phyloP scores from a whole-genome alignment of 2,797 vertebrate species.

The Labeo calbasu region DNA sequence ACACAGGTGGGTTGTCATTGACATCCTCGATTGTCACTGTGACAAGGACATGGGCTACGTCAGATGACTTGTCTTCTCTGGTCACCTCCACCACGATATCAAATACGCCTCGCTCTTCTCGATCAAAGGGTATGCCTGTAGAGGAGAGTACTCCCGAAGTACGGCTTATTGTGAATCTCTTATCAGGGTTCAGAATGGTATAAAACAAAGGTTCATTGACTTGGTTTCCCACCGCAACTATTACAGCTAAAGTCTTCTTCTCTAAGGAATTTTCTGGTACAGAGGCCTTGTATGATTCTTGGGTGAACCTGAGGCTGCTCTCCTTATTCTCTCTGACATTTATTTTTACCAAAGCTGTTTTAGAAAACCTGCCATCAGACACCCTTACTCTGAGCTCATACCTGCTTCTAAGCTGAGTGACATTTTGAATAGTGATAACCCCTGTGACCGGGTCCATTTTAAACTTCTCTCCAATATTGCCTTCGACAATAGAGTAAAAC shows the following conservation, averaged over 20 bases:
- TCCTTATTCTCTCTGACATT: conserved; percentile 91
- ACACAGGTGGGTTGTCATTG: conserved; percentile 92
- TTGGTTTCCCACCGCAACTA: conserved; percentile 90
- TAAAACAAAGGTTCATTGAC: conserved; percentile 95
- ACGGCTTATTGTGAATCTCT: conserved; percentile 88
- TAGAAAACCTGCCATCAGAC: conserved; percentile 92
- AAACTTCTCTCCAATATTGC: conserved; percentile 98
- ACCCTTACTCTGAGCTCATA: conserved; percentile 91
- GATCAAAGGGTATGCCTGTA: conserved; percentile 93
- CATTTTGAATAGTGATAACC: conserved; percentile 89
- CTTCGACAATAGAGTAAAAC: conserved; percentile 92
- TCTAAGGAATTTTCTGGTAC: conserved; percentile 90
- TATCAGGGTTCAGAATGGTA: conserved; percentile 92
- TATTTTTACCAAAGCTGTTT: conserved; percentile 86
- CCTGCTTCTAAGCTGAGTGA: conserved; percentile 92
- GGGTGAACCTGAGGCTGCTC: conserved; percentile 90
- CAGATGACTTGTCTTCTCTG: conserved; percentile 80
- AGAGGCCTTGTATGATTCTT: conserved; percentile 83
- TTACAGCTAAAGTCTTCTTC: conserved; percentile 86
- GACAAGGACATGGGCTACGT: conserved; percentile 86
- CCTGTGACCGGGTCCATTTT: conserved; percentile 83
- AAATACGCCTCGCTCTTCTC: conserved; percentile 86
- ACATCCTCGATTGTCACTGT: conserved; percentile 87
- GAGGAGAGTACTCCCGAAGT: conserved; percentile 94
- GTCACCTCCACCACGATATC: conserved; percentile 93